Evolutionary conservation across 2,113 vertebrate species (phyloP).

Genomic region (Oreotrochilus melanogaster): DNA sequence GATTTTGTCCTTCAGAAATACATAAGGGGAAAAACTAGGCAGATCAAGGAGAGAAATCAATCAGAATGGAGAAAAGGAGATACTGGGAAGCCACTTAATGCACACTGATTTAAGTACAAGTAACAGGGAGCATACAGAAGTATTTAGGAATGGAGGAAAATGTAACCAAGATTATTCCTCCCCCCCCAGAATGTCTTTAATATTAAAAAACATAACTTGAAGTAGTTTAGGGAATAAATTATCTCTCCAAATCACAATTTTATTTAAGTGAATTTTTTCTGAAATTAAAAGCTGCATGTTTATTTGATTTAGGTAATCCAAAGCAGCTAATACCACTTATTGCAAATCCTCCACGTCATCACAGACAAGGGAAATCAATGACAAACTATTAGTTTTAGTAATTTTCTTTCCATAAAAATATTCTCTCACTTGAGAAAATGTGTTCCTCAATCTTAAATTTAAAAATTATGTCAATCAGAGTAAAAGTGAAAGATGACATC

Average conservation of each 20-base stretch:
- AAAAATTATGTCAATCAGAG: neutral
- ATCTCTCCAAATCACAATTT: neutral
- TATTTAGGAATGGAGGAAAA: neutral
- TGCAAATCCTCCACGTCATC: neutral
- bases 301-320: neutral
- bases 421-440: neutral
- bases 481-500: neutral
- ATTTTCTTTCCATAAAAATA: neutral
- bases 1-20: neutral
- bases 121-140: neutral
- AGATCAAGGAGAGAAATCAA: neutral
- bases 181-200: neutral
- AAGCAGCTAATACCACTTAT: neutral
- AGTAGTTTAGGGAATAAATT: neutral
- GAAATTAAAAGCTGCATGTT: neutral
- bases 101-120: fast-evolving
- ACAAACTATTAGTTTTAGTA: neutral
- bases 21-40: neutral
- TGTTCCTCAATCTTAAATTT: neutral
- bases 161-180: neutral
- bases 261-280: neutral
- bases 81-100: neutral
- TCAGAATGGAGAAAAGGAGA: neutral
- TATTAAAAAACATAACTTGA: neutral
- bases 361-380: neutral